phyloP scores from a whole-genome alignment of 2,888 invertebrate species.

The Heliconius charithonia region DNA sequence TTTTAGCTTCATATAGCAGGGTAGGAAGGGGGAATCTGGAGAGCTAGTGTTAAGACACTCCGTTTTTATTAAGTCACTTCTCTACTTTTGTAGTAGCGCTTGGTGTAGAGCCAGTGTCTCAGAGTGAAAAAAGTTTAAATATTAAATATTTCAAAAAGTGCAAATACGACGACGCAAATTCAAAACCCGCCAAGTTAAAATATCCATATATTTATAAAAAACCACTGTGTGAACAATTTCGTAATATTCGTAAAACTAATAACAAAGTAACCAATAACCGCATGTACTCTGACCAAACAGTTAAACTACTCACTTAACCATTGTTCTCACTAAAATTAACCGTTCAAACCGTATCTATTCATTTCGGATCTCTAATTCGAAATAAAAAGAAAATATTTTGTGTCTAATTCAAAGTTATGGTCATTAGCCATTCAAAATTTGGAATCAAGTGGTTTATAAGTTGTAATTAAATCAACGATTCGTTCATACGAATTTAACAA shows the following conservation, averaged over 20 bases:
- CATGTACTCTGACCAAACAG: slow-evolving; percentile 35
- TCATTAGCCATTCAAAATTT: slow-evolving; percentile 48
- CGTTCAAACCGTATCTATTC: slow-evolving; percentile 1
- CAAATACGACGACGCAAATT: no score
- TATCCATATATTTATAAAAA: no score
- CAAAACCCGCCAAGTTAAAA: no score
- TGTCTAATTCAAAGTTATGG: slow-evolving; percentile 39
- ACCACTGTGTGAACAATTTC: no score
- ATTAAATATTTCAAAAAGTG: no score
- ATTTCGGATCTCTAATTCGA: slow-evolving; percentile 15
- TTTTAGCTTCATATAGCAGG: no score
- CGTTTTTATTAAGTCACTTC: background rate
- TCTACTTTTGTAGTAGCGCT: background rate
- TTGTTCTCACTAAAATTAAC: slow-evolving; percentile 32
- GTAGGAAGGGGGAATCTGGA: background rate
- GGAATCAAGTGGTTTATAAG: slow-evolving; percentile 49
- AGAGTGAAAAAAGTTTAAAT: no score
- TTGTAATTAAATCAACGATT: slow-evolving; percentile 56
- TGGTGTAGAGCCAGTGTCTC: no score
- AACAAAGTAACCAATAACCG: slow-evolving; percentile 15
- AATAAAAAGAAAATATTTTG: slow-evolving; percentile 42
- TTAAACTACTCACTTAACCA: slow-evolving; percentile 49
- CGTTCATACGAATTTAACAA: slow-evolving; percentile 55
- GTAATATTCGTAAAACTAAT: background rate
- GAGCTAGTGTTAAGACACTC: background rate